Conservation (phyloP, 2,797 vertebrate species). For the Sciaenops ocellatus region DNA sequence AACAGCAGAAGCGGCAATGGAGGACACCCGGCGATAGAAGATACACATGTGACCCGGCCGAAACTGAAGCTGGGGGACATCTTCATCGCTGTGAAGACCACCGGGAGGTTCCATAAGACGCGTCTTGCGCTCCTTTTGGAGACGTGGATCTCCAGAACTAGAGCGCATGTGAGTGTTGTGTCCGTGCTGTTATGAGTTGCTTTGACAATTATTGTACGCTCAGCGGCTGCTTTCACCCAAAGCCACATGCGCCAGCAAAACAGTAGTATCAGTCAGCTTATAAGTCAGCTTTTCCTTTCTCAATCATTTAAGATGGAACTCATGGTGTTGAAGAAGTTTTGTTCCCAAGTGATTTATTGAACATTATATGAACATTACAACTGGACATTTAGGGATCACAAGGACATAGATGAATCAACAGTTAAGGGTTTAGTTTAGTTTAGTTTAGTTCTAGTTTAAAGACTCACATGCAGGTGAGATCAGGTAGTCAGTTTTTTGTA, state of each 20-base stretch:
- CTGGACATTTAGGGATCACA: not conserved
- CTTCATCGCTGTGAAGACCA: constrained; percentile 93
- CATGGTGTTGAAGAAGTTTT: not conserved
- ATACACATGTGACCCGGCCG: not conserved
- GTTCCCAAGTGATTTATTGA: not conserved
- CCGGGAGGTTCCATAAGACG: constrained; percentile 88
- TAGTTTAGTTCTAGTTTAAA: not conserved
- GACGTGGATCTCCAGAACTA: constrained; percentile 92
- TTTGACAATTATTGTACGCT: too few relatives aligned
- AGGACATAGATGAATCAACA: not conserved
- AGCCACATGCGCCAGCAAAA: not conserved
- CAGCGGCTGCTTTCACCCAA: not conserved
- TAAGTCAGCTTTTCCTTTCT: too few relatives aligned
- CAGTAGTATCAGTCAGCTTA: too few relatives aligned
- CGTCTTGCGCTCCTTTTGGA: constrained; percentile 90
- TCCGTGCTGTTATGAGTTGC: not conserved
- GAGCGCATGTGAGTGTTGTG: constrained; percentile 87
- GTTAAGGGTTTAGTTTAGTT: not conserved
- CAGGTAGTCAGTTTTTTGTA: not conserved
- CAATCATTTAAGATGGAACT: not conserved
- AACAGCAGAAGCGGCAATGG: not conserved
- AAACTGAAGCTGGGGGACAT: constrained; percentile 81
- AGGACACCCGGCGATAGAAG: not conserved
- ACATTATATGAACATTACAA: too few relatives aligned
- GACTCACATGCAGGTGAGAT: not conserved